Conservation (phyloP, 1,140 invertebrate genomes). For the Pseudoatta argentina region DNA sequence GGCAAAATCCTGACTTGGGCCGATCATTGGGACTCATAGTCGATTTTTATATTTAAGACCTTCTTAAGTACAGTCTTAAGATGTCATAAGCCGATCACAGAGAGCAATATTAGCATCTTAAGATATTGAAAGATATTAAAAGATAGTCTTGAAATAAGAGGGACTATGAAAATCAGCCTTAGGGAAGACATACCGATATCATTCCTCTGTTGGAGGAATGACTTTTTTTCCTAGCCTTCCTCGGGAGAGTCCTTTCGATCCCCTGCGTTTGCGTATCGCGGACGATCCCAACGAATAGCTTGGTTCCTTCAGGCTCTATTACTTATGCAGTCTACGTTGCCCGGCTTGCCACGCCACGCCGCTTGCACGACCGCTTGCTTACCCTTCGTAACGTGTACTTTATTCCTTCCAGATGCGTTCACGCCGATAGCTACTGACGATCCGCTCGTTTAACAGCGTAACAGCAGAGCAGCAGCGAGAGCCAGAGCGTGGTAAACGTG, state of each 20-base stretch:
- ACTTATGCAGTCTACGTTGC: slow-evolving; percentile 78
- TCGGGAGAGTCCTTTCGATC: not conserved
- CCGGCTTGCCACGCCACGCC: slow-evolving; percentile 75
- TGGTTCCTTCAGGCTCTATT: slow-evolving; percentile 68
- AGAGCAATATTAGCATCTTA: no score
- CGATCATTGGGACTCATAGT: no score
- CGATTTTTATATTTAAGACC: no score
- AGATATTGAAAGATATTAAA: no score
- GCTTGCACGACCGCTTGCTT: slow-evolving; percentile 77
- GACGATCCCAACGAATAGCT: slow-evolving; percentile 41
- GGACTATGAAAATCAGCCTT: no score
- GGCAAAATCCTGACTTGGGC: not conserved
- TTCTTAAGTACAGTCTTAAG: no score
- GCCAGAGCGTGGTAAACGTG: slow-evolving; percentile 62
- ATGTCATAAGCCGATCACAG: no score
- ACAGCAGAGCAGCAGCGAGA: slow-evolving; percentile 70
- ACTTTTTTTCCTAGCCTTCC: not conserved
- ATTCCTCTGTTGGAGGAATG: not conserved
- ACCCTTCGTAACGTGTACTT: slow-evolving; percentile 79
- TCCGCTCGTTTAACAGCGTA: slow-evolving; percentile 83
- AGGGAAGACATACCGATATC: no score
- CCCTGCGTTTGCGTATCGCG: not conserved
- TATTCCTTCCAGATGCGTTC: slow-evolving; percentile 78
- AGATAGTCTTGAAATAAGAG: no score
- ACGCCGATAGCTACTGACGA: slow-evolving; percentile 81